phyloP scores from a whole-genome alignment of 2,113 vertebrate genomes.

The Serilophus lunatus region DNA sequence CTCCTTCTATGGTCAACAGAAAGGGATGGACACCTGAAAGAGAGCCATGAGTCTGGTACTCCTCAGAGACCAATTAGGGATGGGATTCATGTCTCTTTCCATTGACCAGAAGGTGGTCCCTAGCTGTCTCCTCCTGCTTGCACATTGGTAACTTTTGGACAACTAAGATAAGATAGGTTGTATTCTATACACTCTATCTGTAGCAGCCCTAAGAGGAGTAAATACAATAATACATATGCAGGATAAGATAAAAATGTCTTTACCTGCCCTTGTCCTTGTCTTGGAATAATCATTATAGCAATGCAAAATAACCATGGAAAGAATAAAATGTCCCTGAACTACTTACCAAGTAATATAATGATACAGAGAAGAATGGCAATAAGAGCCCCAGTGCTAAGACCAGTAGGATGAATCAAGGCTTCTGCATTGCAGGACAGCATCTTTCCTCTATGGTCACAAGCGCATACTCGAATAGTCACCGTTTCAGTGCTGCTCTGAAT shows the following conservation, averaged over 20 bases:
- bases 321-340: not conserved
- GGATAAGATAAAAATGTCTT: not conserved
- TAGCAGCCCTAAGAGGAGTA: not conserved
- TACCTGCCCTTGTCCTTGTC: not conserved
- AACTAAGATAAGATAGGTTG: not conserved
- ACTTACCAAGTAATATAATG: conserved; percentile 93
- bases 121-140: not conserved
- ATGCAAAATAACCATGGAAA: not conserved
- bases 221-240: not conserved
- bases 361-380: conserved; percentile 94
- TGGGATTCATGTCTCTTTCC: not conserved
- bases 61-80: not conserved
- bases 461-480: conserved; percentile 89
- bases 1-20: not conserved
- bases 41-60: not conserved
- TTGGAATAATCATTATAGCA: not conserved
- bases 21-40: not conserved
- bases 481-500: conserved; percentile 93
- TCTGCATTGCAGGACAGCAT: conserved; percentile 92
- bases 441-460: conserved; percentile 91
- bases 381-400: conserved; percentile 93
- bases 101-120: not conserved
- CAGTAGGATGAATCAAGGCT: conserved; percentile 86
- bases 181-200: not conserved
- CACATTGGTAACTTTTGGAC: not conserved